Evolutionary conservation across 2,888 invertebrate genomes (phyloP).

Genomic region (Caenorhabditis sp.): DNA sequence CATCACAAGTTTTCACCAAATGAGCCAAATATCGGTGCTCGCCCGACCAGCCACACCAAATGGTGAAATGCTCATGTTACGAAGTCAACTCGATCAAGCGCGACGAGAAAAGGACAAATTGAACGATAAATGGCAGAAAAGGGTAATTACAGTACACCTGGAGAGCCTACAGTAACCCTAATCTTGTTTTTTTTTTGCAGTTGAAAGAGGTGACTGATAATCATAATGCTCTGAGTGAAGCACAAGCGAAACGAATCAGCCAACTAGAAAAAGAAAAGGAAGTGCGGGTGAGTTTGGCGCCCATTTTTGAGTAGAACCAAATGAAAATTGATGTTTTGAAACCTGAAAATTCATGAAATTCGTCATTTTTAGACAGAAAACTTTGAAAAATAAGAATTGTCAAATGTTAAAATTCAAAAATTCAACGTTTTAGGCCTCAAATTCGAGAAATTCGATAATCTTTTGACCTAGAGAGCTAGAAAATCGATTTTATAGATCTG

Average conservation of each 20-base stretch:
- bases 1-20: neutral
- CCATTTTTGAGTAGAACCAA: neutral
- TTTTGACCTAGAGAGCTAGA: too few relatives aligned
- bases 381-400: too few relatives aligned
- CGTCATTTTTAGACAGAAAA: too few relatives aligned
- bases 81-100: constrained; percentile 32
- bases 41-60: constrained; percentile 15
- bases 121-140: constrained; percentile 17
- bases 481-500: too few relatives aligned
- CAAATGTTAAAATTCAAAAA: too few relatives aligned
- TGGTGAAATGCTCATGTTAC: constrained; percentile 39
- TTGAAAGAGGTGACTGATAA: constrained; percentile 6
- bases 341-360: too few relatives aligned
- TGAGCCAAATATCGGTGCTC: neutral
- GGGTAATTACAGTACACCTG: constrained; percentile 4
- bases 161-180: neutral
- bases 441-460: too few relatives aligned
- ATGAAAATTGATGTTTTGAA: too few relatives aligned
- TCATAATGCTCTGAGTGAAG: constrained; percentile 4
- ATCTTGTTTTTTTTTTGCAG: constrained; percentile 1
- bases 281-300: constrained; percentile 10
- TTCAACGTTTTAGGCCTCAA: too few relatives aligned
- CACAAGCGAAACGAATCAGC: neutral
- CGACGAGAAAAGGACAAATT: constrained; percentile 16
- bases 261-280: constrained; percentile 21